Conservation (phyloP, 2,888 invertebrate genomes). For the Noctua fimbriata region DNA sequence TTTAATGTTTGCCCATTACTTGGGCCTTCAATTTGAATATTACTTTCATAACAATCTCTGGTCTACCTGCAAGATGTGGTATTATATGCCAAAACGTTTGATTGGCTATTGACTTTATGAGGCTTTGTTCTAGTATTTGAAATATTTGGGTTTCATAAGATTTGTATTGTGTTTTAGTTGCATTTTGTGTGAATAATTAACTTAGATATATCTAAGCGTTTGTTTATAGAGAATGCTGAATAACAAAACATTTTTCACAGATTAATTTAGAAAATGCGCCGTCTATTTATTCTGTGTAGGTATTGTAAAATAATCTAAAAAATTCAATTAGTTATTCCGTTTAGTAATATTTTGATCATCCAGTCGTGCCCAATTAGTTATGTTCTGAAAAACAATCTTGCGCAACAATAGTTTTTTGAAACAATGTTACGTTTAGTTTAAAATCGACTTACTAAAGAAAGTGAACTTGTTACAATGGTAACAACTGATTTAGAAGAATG, state of each 20-base stretch:
- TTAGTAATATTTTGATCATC: conserved; percentile 45
- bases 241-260: neutral
- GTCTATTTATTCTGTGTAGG: neutral
- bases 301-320: conserved; percentile 31
- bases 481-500: conserved; percentile 38
- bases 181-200: conserved; percentile 1
- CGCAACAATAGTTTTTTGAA: conserved; percentile 42
- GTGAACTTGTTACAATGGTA: conserved; percentile 24
- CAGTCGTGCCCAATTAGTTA: conserved; percentile 45
- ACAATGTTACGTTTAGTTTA: conserved; percentile 31
- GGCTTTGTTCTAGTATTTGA: conserved; percentile 39
- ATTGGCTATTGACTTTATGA: conserved; percentile 41
- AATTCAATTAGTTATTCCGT: conserved; percentile 41
- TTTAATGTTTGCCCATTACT: conserved; percentile 9
- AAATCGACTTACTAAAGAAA: conserved; percentile 34
- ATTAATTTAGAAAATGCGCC: neutral
- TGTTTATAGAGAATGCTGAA: neutral
- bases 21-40: conserved; percentile 11
- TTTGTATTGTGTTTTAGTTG: conserved; percentile 17
- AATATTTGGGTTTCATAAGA: conserved; percentile 32
- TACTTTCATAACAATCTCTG: conserved; percentile 26
- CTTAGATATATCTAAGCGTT: neutral
- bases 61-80: conserved; percentile 8
- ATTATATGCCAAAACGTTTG: conserved; percentile 37
- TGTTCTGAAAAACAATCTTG: conserved; percentile 39